Conservation (phyloP, 2,888 invertebrate species). For the Sabatieria punctata region DNA sequence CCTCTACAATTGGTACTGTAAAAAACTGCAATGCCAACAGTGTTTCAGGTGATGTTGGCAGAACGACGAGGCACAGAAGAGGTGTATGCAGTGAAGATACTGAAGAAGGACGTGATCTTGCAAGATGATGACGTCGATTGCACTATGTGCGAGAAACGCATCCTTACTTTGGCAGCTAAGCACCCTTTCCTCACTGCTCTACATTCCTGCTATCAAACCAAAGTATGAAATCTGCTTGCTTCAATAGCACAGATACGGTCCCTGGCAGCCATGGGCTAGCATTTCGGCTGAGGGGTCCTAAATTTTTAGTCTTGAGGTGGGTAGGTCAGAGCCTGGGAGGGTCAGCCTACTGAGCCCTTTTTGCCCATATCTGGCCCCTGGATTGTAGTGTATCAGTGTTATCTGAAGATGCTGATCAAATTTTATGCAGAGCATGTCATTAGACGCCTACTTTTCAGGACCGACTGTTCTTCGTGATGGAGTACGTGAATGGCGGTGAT, state of each 20-base stretch:
- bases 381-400: too few relatives aligned
- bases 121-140: slow-evolving; percentile 99
- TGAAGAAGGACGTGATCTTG: slow-evolving; percentile 92
- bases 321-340: too few relatives aligned
- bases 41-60: slow-evolving; percentile 70
- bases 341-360: too few relatives aligned
- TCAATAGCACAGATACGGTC: neutral
- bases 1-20: too few relatives aligned
- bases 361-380: too few relatives aligned
- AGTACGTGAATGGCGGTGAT: slow-evolving; percentile 78
- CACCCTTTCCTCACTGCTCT: slow-evolving; percentile 95
- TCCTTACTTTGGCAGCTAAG: slow-evolving; percentile 83
- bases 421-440: too few relatives aligned
- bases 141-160: slow-evolving; percentile 94
- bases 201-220: slow-evolving; percentile 90
- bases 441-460: too few relatives aligned
- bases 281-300: too few relatives aligned
- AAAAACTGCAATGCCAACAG: too few relatives aligned
- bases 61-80: slow-evolving; percentile 83
- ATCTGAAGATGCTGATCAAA: too few relatives aligned
- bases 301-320: too few relatives aligned
- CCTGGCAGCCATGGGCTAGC: too few relatives aligned
- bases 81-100: slow-evolving; percentile 50
- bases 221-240: slow-evolving; percentile 36
- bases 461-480: slow-evolving; percentile 96